Base-by-base conservation (phyloP, 2,888 invertebrate genomes). In the Cephus pulcher region DNA sequence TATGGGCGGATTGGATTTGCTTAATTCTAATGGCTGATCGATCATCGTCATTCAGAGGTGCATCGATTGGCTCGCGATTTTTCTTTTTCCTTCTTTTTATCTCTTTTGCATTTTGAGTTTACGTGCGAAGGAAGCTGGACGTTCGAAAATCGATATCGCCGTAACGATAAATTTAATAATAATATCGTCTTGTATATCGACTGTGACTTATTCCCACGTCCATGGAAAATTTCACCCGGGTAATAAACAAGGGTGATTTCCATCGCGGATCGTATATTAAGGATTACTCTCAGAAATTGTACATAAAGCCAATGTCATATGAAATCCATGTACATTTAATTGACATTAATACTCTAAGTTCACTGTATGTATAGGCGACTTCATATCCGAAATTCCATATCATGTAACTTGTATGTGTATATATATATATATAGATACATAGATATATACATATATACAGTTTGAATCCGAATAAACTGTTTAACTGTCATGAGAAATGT, bases 391-490 rank as follows among this genome's bases (percentile, higher is more conserved):
- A 84, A 85, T 87, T 56, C 85, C 88, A 86, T 90, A 90, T 89
- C 89, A 87, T 89, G 86, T 88, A 88, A 87, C 86, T 87, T 88
- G 85, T 89, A 89, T 89, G 89, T 90, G 89, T 89, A 90, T 34
- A 71, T 71, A 40, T 34, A 71, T 71, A 40, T 40, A 40, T 23
- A 40, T 6, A 40, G 15, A 40, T 23, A 40, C 1, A 23, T 23
- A 40, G 6, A 40, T 40, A 40, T 40, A 40, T 40, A 40, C 34
- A 74, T 74, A 37, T 34, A 83, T 84, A 87, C 87, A 86, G 84
- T 89, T 89, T 89, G 85, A 86, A 89, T 89, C 87, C 83, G 82
- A 90, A 90, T 90, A 90, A 90, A 90, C 86, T 87, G 88, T 89
- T 89, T 89, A 89, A 87, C 88, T 90, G 89, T 90, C 89, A 84